Evolutionary conservation across 2,113 vertebrate species (phyloP).

Genomic region (Mesocricetus auratus): DNA sequence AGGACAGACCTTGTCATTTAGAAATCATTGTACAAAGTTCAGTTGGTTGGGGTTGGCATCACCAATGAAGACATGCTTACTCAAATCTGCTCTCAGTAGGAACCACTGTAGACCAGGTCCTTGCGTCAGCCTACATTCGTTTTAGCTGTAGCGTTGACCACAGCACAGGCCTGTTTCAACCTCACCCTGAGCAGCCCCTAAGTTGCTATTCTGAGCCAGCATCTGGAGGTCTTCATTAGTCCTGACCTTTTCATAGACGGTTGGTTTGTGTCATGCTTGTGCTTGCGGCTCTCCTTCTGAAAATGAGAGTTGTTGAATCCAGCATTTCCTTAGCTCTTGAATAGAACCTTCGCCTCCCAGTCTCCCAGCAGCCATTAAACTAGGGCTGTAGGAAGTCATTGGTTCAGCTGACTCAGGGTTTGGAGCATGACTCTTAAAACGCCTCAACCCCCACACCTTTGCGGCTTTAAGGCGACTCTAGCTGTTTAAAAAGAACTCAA

Average conservation of each 20-base stretch:
- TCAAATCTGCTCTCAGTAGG: constrained; percentile 76
- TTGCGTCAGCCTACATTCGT: constrained; percentile 69
- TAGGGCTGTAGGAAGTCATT: not conserved
- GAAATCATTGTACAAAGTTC: constrained; percentile 66
- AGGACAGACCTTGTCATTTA: constrained; percentile 63
- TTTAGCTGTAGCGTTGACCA: constrained; percentile 62
- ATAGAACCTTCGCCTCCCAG: not conserved
- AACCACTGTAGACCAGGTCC: constrained; percentile 64
- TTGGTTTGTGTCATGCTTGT: constrained; percentile 63
- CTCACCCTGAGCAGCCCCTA: constrained; percentile 59
- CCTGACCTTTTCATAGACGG: constrained; percentile 74
- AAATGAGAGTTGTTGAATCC: constrained; percentile 31
- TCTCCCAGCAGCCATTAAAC: not conserved
- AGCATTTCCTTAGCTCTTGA: not conserved
- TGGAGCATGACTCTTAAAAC: not conserved
- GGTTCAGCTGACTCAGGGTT: not conserved
- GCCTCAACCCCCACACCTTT: not conserved
- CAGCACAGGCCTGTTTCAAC: constrained; percentile 64
- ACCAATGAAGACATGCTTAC: constrained; percentile 61
- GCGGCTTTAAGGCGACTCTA: not conserved
- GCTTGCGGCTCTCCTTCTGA: constrained; percentile 50
- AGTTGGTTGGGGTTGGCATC: constrained; percentile 47
- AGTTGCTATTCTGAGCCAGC: constrained; percentile 64
- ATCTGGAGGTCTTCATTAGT: constrained; percentile 72
- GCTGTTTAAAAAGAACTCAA: constrained; percentile 20